Conservation (phyloP, 2,113 vertebrate genomes). For the Lampris megalopsis region DNA sequence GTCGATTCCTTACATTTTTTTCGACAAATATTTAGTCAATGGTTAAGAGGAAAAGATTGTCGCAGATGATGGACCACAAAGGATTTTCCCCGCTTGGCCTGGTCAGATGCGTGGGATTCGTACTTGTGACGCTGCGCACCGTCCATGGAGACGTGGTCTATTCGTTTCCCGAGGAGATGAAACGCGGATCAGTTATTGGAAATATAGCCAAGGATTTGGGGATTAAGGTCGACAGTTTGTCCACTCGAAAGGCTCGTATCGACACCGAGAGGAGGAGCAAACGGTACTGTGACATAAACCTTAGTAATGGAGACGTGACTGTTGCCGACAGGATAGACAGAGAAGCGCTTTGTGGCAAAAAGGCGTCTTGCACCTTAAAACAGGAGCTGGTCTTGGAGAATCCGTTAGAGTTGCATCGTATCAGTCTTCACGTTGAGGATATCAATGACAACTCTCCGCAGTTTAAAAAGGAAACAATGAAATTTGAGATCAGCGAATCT, state of each 20-base stretch:
- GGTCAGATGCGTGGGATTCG: slow-evolving; percentile 1
- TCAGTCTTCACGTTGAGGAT: slow-evolving; percentile 78
- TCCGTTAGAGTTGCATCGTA: slow-evolving; percentile 63
- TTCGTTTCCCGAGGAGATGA: slow-evolving; percentile 81
- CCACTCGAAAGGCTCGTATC: slow-evolving; percentile 81
- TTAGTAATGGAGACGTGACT: slow-evolving; percentile 77
- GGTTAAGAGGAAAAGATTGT: not conserved
- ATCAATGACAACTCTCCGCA: slow-evolving; percentile 83
- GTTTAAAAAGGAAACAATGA: slow-evolving; percentile 59
- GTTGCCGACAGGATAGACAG: slow-evolving; percentile 81
- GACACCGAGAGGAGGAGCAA: slow-evolving; percentile 74
- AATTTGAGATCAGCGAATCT: slow-evolving; percentile 73
- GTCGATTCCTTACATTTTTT: no score
- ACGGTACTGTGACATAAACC: slow-evolving; percentile 69
- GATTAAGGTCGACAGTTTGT: slow-evolving; percentile 75
- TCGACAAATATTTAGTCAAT: not conserved
- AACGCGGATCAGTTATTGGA: slow-evolving; percentile 79
- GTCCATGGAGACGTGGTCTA: slow-evolving; percentile 70
- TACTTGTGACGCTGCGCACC: not conserved
- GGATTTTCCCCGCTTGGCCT: not conserved
- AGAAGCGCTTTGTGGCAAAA: slow-evolving; percentile 79
- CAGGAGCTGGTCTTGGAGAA: slow-evolving; percentile 77
- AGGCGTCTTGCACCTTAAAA: slow-evolving; percentile 71
- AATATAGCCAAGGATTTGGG: slow-evolving; percentile 85
- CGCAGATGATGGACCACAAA: slow-evolving; percentile 24